Evolutionary conservation across 2,797 vertebrate genomes (phyloP).

Genomic region (Coccyzus lansbergi): DNA sequence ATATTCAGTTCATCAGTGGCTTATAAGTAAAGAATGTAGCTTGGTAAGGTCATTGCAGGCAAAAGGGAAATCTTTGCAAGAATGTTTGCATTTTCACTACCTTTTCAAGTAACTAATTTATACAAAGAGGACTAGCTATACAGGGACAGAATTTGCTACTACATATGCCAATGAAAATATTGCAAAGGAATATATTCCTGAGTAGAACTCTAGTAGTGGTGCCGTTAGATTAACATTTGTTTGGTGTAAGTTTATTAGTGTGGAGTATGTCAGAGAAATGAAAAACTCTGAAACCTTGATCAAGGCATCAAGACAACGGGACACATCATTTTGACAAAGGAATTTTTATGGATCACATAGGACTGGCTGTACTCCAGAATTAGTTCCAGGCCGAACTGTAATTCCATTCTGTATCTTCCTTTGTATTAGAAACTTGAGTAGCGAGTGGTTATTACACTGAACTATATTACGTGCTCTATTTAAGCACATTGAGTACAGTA

Average conservation of each 20-base stretch:
- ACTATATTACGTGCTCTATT: conserved; percentile 27
- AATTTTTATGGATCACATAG: conserved; percentile 63
- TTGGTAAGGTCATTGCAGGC: neutral
- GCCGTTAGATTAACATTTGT: neutral
- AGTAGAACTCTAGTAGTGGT: neutral
- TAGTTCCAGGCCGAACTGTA: conserved; percentile 44
- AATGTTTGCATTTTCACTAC: neutral
- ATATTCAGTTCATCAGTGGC: neutral
- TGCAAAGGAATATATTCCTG: neutral
- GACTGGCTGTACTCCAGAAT: conserved; percentile 37
- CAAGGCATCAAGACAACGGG: conserved; percentile 48
- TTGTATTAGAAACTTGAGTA: conserved; percentile 47
- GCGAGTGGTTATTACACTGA: conserved; percentile 3
- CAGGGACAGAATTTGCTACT: neutral
- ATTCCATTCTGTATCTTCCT: conserved; percentile 51
- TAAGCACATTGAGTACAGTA: conserved; percentile 37
- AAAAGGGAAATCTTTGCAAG: neutral
- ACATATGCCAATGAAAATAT: neutral
- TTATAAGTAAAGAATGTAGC: neutral
- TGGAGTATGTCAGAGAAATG: conserved; percentile 20
- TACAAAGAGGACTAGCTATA: neutral
- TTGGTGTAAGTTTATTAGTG: neutral
- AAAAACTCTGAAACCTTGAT: conserved; percentile 39
- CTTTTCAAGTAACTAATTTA: neutral
- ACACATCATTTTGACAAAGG: conserved; percentile 54